A percentile compares a stretch with the other conserved stretches of the same genome.
Conservation (phyloP, 2,888 invertebrate genomes). For the Scrobipalpa costella region DNA sequence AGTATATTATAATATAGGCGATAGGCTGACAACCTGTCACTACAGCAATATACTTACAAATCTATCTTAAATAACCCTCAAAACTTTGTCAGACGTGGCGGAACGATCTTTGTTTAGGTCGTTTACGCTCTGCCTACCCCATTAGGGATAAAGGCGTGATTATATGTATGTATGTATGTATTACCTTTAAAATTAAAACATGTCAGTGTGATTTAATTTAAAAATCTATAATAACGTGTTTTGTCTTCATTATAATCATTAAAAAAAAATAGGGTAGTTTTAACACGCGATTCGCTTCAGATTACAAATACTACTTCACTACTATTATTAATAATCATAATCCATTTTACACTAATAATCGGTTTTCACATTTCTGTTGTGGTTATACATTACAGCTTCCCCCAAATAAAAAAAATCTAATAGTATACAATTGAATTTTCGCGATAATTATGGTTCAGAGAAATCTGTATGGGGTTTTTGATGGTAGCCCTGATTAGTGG, state of each 20-base stretch:
- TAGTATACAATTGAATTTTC: background rate
- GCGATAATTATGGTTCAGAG: background rate
- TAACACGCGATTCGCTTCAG: background rate
- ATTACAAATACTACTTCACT: background rate
- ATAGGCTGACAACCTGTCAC: no score
- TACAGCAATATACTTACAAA: no score
- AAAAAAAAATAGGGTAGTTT: background rate
- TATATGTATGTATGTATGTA: no score
- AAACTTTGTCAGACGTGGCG: no score
- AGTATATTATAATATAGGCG: no score
- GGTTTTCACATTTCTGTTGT: conserved; percentile 61
- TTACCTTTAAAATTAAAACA: no score
- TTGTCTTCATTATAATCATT: background rate
- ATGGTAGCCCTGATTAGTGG: conserved; percentile 11
- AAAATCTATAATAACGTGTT: background rate
- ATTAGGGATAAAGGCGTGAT: no score
- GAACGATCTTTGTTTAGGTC: no score
- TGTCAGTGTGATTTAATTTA: no score
- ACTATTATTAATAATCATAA: background rate
- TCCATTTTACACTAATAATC: conserved; percentile 2
- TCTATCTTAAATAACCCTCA: no score
- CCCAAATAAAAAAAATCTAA: conserved; percentile 26
- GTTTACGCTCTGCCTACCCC: no score
- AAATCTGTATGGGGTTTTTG: background rate
- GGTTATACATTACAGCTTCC: conserved; percentile 65